These are phyloP conservation scores for Melanerpes formicivorus DNA, from an alignment of 2,113 vertebrate genomes.

Conservation along the genomic window DNA sequence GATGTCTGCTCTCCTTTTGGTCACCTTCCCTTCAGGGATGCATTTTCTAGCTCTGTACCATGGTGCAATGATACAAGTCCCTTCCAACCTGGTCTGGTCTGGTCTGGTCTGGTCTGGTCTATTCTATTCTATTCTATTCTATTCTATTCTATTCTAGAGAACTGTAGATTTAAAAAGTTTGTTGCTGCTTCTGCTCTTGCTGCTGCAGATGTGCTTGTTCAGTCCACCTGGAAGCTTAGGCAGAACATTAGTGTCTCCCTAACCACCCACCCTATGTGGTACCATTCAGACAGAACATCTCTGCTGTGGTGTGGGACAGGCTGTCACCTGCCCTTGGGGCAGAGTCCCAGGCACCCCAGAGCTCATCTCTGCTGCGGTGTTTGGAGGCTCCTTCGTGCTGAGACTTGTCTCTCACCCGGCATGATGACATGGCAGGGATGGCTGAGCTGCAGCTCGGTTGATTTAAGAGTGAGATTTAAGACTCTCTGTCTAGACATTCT, in stretches of 20 bases:
- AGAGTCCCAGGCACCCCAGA: neutral
- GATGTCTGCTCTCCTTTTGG: neutral
- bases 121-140: no score
- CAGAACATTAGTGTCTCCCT: neutral
- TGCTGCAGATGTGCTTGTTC: neutral
- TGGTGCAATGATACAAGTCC: neutral
- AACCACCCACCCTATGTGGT: fast-evolving
- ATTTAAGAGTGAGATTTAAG: conserved; percentile 58
- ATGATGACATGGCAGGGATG: neutral
- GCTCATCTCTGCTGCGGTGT: neutral
- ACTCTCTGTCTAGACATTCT: conserved; percentile 19
- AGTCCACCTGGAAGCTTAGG: neutral
- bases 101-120: no score
- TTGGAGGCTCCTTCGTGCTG: neutral
- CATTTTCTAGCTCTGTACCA: neutral
- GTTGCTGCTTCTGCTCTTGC: neutral
- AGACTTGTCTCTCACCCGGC: neutral
- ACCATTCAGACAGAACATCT: fast-evolving
- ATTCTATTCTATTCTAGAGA: neutral
- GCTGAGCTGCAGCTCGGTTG: conserved; percentile 37
- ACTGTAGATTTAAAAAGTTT: neutral
- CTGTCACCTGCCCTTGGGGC: neutral
- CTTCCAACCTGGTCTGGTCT: no score
- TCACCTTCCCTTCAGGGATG: neutral
- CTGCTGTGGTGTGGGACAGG: neutral